A percentile compares a stretch with the other conserved stretches of the same genome.
phyloP scores from a whole-genome alignment of 2,113 vertebrate species.

The Paramormyrops kingsleyae region DNA sequence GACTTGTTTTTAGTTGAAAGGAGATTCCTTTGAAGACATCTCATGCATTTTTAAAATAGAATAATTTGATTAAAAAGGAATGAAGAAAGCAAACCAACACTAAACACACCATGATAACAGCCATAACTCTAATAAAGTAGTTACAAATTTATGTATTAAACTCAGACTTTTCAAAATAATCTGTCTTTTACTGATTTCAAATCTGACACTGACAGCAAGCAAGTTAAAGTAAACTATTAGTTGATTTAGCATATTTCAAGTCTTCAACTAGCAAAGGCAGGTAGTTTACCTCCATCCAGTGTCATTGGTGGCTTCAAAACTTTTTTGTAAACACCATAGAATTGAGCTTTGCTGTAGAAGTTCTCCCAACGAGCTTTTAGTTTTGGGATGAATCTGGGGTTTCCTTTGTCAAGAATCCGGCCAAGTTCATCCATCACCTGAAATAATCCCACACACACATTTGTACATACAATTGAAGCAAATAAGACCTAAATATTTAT shows the following conservation, averaged over 20 bases:
- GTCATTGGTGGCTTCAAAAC: constrained; percentile 25
- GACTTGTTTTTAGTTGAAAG: too few species aligned
- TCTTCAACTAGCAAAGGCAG: background rate
- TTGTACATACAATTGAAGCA: constrained; percentile 4
- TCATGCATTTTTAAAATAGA: background rate
- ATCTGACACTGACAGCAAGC: background rate
- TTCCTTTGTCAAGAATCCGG: constrained; percentile 4
- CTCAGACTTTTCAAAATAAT: background rate
- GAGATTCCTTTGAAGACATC: too few species aligned
- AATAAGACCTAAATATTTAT: background rate
- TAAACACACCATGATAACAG: too few species aligned
- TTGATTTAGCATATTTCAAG: constrained; percentile 9
- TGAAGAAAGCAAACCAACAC: too few species aligned
- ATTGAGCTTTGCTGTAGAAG: constrained; percentile 12
- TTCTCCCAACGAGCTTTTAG: constrained; percentile 11
- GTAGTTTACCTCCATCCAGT: constrained; percentile 22
- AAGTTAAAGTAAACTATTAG: constrained; percentile 1
- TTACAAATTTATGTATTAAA: background rate
- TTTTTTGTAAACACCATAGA: constrained; percentile 35
- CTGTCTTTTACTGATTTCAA: background rate
- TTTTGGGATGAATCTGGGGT: background rate
- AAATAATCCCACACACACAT: background rate
- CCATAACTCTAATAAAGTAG: too few species aligned
- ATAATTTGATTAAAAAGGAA: too few species aligned
- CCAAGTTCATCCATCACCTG: constrained; percentile 20